These are phyloP conservation scores for Meliscaeva auricollis DNA, from an alignment of 2,888 invertebrate species.

Conservation along the genomic window DNA sequence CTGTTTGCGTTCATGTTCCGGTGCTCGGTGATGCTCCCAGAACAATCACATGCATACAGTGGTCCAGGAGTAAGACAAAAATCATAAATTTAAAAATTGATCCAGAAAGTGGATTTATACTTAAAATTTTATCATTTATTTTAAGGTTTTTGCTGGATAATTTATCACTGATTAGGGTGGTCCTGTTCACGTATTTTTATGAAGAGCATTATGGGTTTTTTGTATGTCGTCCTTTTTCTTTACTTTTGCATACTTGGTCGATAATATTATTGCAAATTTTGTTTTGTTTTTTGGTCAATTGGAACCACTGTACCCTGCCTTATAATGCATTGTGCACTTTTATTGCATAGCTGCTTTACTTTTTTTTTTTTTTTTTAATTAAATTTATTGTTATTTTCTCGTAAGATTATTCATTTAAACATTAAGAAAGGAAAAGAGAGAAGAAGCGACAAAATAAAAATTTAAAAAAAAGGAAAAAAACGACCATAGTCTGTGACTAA, in stretches of 20 bases:
- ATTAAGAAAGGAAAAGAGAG: constrained; percentile 4
- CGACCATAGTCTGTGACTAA: constrained; percentile 34
- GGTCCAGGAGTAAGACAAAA: background rate
- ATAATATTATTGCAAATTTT: no score
- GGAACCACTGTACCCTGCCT: background rate
- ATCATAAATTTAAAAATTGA: no score
- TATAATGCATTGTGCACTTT: constrained; percentile 11
- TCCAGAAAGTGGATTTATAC: no score
- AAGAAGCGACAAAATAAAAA: background rate
- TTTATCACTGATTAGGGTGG: no score
- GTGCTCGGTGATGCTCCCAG: constrained; percentile 34
- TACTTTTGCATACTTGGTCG: no score
- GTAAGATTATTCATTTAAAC: constrained; percentile 52
- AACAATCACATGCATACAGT: background rate
- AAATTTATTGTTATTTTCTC: constrained; percentile 70
- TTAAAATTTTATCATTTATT: no score
- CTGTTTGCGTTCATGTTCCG: constrained; percentile 68
- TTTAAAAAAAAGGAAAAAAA: constrained; percentile 13
- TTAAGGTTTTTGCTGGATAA: no score
- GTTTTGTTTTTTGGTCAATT: background rate
- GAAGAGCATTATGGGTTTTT: no score
- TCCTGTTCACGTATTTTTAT: no score
- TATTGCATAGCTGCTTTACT: constrained; percentile 38
- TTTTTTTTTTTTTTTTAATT: constrained; percentile 47
- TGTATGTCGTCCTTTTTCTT: no score